Base-by-base conservation (phyloP, 1,140 invertebrate species). In the Euwallacea fornicatus region DNA sequence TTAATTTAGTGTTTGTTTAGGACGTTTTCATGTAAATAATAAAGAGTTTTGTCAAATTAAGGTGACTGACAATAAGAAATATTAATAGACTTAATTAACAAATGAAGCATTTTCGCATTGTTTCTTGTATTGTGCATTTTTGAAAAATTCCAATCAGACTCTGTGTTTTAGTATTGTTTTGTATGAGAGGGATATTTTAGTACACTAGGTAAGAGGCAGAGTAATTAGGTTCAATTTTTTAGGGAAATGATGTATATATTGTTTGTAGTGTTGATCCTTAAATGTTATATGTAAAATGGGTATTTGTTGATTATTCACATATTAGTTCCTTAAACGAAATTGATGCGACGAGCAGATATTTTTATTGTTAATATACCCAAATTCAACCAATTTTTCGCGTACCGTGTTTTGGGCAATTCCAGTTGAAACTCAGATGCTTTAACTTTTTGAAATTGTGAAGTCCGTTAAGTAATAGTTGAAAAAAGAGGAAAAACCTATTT, bases 51-150 rank as follows among this genome's bases (percentile, higher is more conserved):
- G 75, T 79, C 76, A 79, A 79, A 77, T 78, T 78, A 77, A 77
- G 78, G 75, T 79, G 78, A 78, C 77, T 78, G 78, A 79, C 78
- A 79, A 79, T 79, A 79, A 79, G 74, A 74, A 66, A 50, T 42
- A 61, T 21, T 43, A 15, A 7, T 42, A 61, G 16, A 42, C 11
- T 61, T 42, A 61, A 61, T n/a, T n/a, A 61, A 61, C 8, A 61
- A 10, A 61, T 11, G 55, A 58, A 10, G 21, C n/a, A 58, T 15
- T 58, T 58, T n/a, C 55, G 21, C 4, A 33, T 58, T 58, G 46
- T 50, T 10, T 50, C 9, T 50, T 33, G 21, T 33, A 33, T 33
- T 33, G 21, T 33, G 21, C 21, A 33, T 33, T 33, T 33, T 33
- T 33, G 21, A 33, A 33, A 33, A 33, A 33, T 33, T 33, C 21